phyloP scores from a whole-genome alignment of 2,888 invertebrate species.

The Drepanosiphum platanoidis region DNA sequence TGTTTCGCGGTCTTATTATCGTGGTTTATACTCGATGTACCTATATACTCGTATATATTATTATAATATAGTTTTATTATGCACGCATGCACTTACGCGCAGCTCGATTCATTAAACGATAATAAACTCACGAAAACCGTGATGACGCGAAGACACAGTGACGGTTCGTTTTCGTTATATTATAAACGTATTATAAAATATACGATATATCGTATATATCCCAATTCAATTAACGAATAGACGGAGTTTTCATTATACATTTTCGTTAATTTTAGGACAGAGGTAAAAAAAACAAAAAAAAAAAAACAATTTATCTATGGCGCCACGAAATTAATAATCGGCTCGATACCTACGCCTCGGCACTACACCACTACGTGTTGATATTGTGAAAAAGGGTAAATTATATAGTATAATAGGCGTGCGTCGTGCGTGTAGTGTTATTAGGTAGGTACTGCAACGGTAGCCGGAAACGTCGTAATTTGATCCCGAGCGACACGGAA shows the following conservation, averaged over 20 bases:
- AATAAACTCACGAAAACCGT: no score
- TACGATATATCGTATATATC: no score
- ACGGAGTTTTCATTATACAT: not conserved
- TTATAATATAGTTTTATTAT: not conserved
- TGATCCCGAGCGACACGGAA: conserved; percentile 31
- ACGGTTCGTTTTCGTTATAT: not conserved
- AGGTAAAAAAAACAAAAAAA: not conserved
- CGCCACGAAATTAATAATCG: conserved; percentile 35
- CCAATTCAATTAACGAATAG: no score
- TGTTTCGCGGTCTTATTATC: not conserved
- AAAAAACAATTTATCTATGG: conserved; percentile 33
- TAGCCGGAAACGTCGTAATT: conserved; percentile 24
- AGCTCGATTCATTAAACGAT: not conserved
- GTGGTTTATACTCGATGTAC: not conserved
- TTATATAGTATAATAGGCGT: not conserved
- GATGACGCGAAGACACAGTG: no score
- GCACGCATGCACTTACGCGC: not conserved
- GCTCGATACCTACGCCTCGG: not conserved
- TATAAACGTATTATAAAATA: not conserved
- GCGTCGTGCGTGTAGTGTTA: not conserved
- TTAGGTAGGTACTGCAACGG: not conserved
- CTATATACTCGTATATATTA: no score
- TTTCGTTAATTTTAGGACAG: not conserved
- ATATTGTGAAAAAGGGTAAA: not conserved
- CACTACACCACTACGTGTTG: not conserved